phyloP scores from a whole-genome alignment of 2,113 vertebrate species.

The Ictidomys tridecemlineatus region DNA sequence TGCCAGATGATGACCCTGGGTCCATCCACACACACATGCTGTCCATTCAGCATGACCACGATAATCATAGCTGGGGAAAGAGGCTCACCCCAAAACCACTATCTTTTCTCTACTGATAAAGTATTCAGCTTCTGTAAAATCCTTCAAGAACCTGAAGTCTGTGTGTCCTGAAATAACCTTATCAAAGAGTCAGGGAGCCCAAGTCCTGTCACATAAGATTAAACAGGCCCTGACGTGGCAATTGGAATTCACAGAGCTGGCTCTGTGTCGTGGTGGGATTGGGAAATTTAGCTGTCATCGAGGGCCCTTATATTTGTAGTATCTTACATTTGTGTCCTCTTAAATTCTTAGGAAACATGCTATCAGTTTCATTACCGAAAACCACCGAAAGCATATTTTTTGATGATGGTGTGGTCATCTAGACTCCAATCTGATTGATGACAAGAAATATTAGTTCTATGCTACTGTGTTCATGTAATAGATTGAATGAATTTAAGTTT shows the following conservation, averaged over 20 bases:
- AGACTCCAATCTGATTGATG: background rate
- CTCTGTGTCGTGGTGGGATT: background rate
- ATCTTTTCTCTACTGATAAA: background rate
- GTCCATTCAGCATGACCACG: background rate
- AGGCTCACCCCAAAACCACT: background rate
- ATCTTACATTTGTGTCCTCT: background rate
- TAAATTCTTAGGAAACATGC: background rate
- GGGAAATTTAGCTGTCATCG: background rate
- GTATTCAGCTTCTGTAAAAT: background rate
- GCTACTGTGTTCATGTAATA: background rate
- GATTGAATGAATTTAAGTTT: background rate
- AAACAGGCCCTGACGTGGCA: background rate
- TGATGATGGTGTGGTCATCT: background rate
- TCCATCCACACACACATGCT: accelerated
- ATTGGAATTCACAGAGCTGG: background rate
- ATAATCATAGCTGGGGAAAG: background rate
- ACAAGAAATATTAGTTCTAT: background rate
- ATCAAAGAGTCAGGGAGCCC: background rate
- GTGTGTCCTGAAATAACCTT: background rate
- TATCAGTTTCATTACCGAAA: background rate
- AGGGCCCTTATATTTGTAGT: too few relatives aligned
- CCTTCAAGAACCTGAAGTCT: background rate
- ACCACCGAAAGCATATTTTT: background rate
- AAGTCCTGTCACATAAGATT: background rate
- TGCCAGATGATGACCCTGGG: too few relatives aligned